These are phyloP conservation scores for Habroteleia sp. DNA, from an alignment of 2,888 invertebrate species.

Conservation along the genomic window DNA sequence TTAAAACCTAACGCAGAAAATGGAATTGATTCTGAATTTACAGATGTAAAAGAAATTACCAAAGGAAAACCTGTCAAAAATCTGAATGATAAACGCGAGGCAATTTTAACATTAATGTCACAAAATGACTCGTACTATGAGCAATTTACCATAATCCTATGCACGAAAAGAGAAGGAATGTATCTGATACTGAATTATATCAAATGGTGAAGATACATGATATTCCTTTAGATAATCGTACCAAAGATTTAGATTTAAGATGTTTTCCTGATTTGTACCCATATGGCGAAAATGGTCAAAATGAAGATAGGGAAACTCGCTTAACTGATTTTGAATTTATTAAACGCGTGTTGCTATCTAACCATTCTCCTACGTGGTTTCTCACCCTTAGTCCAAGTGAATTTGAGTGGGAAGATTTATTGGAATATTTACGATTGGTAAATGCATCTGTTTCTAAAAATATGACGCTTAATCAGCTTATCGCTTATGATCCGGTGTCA, in stretches of 20 bases:
- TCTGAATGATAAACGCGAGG: slow-evolving; percentile 13
- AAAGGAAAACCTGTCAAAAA: slow-evolving; percentile 6
- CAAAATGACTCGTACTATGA: slow-evolving; percentile 22
- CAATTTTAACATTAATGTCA: slow-evolving; percentile 25
- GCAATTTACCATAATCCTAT: slow-evolving; percentile 42
- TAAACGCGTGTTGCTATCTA: slow-evolving; percentile 1
- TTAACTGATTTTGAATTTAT: slow-evolving; percentile 10
- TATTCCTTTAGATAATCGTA: slow-evolving; percentile 59
- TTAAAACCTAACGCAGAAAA: slow-evolving; percentile 4
- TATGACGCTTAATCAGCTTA: not conserved
- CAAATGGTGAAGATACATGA: slow-evolving; percentile 58
- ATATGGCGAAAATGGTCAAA: slow-evolving; percentile 17
- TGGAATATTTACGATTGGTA: slow-evolving; percentile 61
- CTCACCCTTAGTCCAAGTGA: slow-evolving; percentile 67
- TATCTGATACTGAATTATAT: slow-evolving; percentile 30
- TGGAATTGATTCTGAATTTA: too few species aligned
- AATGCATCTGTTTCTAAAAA: slow-evolving; percentile 54
- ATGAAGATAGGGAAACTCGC: slow-evolving; percentile 3
- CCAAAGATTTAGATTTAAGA: slow-evolving; percentile 54
- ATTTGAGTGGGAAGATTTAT: slow-evolving; percentile 17
- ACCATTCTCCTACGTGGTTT: slow-evolving; percentile 63
- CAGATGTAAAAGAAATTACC: not conserved
- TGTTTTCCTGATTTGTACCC: slow-evolving; percentile 65
- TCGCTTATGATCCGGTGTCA: slow-evolving; percentile 69
- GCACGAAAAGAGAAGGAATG: slow-evolving; percentile 28